A percentile compares a stretch with the other conserved stretches of the same genome.
Evolutionary conservation across 2,888 invertebrate genomes (phyloP).

Genomic region (Orchesellides sinensis): DNA sequence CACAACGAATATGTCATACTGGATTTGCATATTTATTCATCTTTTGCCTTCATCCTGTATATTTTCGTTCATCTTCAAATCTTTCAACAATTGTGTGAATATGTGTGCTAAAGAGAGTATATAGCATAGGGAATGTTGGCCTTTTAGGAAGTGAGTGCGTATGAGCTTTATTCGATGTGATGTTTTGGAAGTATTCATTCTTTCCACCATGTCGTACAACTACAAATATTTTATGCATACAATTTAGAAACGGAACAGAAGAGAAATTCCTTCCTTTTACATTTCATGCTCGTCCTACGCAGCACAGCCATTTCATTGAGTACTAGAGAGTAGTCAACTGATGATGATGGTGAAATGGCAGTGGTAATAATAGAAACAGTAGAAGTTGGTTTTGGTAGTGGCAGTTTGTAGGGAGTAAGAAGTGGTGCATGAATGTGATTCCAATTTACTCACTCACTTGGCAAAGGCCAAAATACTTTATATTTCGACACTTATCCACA

Average conservation of each 20-base stretch:
- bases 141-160: slow-evolving; percentile 3
- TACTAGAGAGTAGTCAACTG: too few species aligned
- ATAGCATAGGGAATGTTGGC: background rate
- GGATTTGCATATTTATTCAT: slow-evolving; percentile 65
- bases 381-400: background rate
- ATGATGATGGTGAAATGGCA: slow-evolving; percentile 23
- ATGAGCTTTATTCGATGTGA: slow-evolving; percentile 51
- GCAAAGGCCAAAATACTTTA: slow-evolving; percentile 54
- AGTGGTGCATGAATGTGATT: slow-evolving; percentile 55
- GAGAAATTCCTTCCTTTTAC: slow-evolving; percentile 44
- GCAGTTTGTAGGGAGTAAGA: background rate
- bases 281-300: slow-evolving; percentile 41
- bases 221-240: slow-evolving; percentile 62
- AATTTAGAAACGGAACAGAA: slow-evolving; percentile 45
- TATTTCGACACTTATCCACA: slow-evolving; percentile 59
- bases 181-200: slow-evolving; percentile 49
- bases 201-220: slow-evolving; percentile 1
- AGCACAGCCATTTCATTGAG: slow-evolving; percentile 28
- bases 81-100: background rate
- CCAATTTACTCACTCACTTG: slow-evolving; percentile 50
- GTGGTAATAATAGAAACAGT: slow-evolving; percentile 19
- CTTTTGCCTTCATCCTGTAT: slow-evolving; percentile 51
- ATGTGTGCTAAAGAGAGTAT: background rate
- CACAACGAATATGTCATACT: slow-evolving; percentile 63
- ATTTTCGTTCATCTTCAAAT: slow-evolving; percentile 20